Evolutionary conservation across 2,888 invertebrate species (phyloP), one percentile per base, ranked within the genome.

Genomic region (Phymatocera aterrima): DNA sequence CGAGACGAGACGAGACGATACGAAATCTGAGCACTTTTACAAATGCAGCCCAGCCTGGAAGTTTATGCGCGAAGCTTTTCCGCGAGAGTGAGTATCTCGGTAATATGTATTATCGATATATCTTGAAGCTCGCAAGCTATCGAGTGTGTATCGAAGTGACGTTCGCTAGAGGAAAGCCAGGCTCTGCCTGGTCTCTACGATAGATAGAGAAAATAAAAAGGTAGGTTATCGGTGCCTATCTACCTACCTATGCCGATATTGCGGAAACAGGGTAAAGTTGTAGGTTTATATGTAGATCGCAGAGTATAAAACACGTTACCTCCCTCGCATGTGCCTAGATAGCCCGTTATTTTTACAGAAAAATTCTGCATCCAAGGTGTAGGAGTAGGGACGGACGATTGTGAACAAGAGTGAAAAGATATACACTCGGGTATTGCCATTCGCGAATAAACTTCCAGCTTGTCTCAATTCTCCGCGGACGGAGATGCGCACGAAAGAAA

Each of bases 111-210:
- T 46, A 46, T 28, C 68, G 68, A 68, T 46, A 68, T 43, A 68
- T 68, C 43, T 46, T 43, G 46, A 68, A 68, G 24, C 68, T 46
- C 46, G 43, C 10, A n/a, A n/a, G 68, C 28, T n/a, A 46, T 46
- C 46, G 40, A 68, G 40, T 68, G 43, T 68, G 24, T 68, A 68
- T 68, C 68, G 46, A 68, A 68, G 68, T 68, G 68, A 68, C 68
- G 28, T 68, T 64, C 46, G 46, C 46, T 65, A 37, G 37, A 3
- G n/a, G n/a, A n/a, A n/a, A n/a, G 12, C 65, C 10, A 6, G 43
- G 24, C n/a, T 43, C 24, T 46, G 12, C 18, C 15, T 2, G n/a
- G 8, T 54, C 54, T 54, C 8, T 10, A 43, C 54, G 54, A 54
- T 54, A 18, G 68, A n/a, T 46, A 68, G 8, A 46, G n/a, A 43